Percentiles rank a stretch among this genome's conserved stretches.
Evolutionary conservation across 2,797 vertebrate species (phyloP).

Genomic region (Meriones psammophilus): DNA sequence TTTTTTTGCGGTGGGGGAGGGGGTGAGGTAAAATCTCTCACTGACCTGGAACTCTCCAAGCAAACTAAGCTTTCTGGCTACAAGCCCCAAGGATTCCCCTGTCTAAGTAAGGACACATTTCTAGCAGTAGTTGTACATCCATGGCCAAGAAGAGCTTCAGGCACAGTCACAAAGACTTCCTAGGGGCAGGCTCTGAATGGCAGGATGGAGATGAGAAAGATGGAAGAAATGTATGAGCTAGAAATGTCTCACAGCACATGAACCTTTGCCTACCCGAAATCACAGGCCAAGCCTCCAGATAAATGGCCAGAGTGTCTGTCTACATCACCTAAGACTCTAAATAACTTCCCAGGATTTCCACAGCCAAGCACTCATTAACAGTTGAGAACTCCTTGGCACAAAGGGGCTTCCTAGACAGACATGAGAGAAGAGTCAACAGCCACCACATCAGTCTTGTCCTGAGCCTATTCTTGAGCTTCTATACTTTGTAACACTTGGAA

Average conservation of each 20-base stretch:
- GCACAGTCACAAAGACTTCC: not conserved
- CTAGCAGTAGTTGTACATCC: not conserved
- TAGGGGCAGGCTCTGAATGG: not conserved
- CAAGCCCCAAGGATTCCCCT: no score
- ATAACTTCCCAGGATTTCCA: rapidly evolving
- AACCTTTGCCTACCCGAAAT: no score
- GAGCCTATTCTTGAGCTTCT: not conserved
- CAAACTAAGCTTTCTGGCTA: no score
- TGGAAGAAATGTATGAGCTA: not conserved
- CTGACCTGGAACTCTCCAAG: not conserved
- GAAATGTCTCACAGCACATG: not conserved
- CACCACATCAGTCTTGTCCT: rapidly evolving
- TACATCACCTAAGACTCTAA: not conserved
- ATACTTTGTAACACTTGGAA: not conserved
- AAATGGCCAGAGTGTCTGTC: no score
- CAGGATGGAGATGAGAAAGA: not conserved
- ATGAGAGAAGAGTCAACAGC: rapidly evolving
- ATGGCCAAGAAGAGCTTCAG: not conserved
- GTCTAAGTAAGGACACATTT: not conserved
- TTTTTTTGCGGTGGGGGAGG: no score
- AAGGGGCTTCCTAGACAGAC: not conserved
- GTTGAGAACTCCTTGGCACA: not conserved
- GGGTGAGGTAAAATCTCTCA: not conserved
- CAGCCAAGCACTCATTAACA: no score
- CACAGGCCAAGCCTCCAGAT: rapidly evolving